These are phyloP conservation scores for Cydia strobilella DNA, from an alignment of 1,140 invertebrate genomes.

Conservation along the genomic window DNA sequence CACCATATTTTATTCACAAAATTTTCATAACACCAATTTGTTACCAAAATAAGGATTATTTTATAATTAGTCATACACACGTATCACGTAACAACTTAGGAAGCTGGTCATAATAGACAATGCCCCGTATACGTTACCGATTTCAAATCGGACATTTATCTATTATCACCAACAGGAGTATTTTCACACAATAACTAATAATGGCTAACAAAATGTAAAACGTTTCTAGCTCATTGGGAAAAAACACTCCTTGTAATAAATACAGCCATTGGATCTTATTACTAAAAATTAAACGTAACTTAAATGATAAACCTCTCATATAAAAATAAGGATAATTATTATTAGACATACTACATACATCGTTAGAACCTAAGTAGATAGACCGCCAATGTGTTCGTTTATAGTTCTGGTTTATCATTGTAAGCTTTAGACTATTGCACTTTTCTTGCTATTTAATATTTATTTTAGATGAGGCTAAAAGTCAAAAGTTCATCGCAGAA, in stretches of 20 bases:
- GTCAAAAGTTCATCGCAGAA: background rate
- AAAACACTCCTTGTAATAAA: constrained; percentile 68
- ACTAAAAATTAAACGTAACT: constrained; percentile 72
- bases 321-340: constrained; percentile 71
- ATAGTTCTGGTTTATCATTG: constrained; percentile 38
- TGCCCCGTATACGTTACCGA: constrained; percentile 35
- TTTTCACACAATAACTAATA: constrained; percentile 56
- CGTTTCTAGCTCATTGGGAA: constrained; percentile 46
- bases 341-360: constrained; percentile 62
- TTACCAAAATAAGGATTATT: constrained; percentile 79
- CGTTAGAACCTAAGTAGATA: constrained; percentile 72
- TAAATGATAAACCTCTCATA: constrained; percentile 75
- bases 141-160: constrained; percentile 46
- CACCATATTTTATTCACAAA: constrained; percentile 79
- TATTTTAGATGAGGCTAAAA: background rate
- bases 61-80: constrained; percentile 77
- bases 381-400: constrained; percentile 64
- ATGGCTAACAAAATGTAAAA: constrained; percentile 48
- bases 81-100: constrained; percentile 72
- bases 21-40: constrained; percentile 78
- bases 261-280: constrained; percentile 78
- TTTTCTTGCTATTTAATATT: constrained; percentile 19
- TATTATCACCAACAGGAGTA: constrained; percentile 33
- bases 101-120: constrained; percentile 56
- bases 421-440: constrained; percentile 52